Evolutionary conservation across 1,140 invertebrate genomes (phyloP), one percentile per base, ranked within the genome.

Genomic region (Tetramorium parvispinum): DNA sequence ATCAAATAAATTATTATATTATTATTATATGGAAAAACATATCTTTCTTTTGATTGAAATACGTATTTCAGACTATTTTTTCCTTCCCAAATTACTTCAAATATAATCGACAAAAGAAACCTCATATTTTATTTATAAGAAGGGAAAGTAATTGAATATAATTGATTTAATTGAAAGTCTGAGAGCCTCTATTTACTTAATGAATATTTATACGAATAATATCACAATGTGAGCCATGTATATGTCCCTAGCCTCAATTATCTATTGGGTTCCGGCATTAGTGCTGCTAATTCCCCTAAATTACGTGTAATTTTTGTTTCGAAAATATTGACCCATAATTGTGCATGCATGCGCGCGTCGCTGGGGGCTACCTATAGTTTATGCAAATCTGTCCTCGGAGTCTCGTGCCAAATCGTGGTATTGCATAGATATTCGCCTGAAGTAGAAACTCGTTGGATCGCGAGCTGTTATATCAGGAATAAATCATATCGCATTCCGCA

Each of bases 221-320:
- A 63, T 40, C 8, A 32, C 63, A 43, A 66, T 21, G 37, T 43
- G 63, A 51, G n/a, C 18, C 3, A 6, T 8, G 2, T 32, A 8
- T 65, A 16, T 37, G 18, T 46, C 7, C 24, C 32, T 21, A 32
- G 16, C 2, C 21, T 81, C 46, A 13, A 3, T 70, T 59, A 77
- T 85, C 40, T 27, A 3, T 11, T 16, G 16, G 87, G 55, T 32
- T 55, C 32, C 43, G 53, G 40, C 76, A 79, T 89, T 73, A 68
- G 57, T 21, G 53, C 13, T 21, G 82, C 55, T 89, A 78, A 85
- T 66, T 73, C 18, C 13, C 18, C 11, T 0, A 89, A 75, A 88
- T 89, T 86, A 77, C 68, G 40, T 55, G 24, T 70, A 89, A 89
- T 88, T 89, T 85, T 40, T 75, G 66, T 68, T 71, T 53, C 27